phyloP scores from a whole-genome alignment of 2,113 vertebrate genomes.

The Gasterosteus aculeatus region DNA sequence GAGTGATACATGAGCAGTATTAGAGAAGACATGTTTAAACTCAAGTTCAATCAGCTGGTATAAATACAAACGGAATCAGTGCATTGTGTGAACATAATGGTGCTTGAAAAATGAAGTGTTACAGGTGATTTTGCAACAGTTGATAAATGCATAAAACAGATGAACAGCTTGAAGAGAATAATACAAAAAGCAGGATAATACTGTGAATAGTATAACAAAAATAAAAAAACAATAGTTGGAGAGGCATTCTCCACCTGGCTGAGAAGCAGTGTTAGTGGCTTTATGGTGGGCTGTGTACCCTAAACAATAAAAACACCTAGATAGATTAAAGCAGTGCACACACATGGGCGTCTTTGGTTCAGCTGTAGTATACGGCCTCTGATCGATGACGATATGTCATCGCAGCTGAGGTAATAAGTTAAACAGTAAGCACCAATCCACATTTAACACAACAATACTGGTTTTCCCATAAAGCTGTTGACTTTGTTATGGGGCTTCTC shows the following conservation, averaged over 20 bases:
- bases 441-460: slow-evolving; percentile 58
- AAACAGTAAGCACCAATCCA: slow-evolving; percentile 88
- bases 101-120: slow-evolving; percentile 14
- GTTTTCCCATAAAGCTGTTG: slow-evolving; percentile 29
- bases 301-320: slow-evolving; percentile 27
- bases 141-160: slow-evolving; percentile 49
- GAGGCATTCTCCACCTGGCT: slow-evolving; percentile 34
- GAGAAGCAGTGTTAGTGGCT: slow-evolving; percentile 70
- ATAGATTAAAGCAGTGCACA: slow-evolving; percentile 68
- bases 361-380: slow-evolving; percentile 76
- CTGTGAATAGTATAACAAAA: slow-evolving; percentile 30
- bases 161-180: slow-evolving; percentile 15
- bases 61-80: slow-evolving; percentile 78
- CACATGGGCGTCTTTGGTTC: slow-evolving; percentile 78
- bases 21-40: slow-evolving; percentile 33
- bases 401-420: slow-evolving; percentile 93
- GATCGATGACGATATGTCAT: slow-evolving; percentile 53
- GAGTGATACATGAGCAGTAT: slow-evolving; percentile 13
- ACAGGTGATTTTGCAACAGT: slow-evolving; percentile 13
- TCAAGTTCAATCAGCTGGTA: slow-evolving; percentile 63
- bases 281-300: slow-evolving; percentile 23
- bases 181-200: slow-evolving; percentile 41
- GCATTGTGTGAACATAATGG: slow-evolving; percentile 63
- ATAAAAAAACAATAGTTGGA: background rate
- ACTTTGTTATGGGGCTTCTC: slow-evolving; percentile 32